Evolutionary conservation across 2,797 vertebrate genomes (phyloP).

Genomic region (Semotilus atromaculatus): DNA sequence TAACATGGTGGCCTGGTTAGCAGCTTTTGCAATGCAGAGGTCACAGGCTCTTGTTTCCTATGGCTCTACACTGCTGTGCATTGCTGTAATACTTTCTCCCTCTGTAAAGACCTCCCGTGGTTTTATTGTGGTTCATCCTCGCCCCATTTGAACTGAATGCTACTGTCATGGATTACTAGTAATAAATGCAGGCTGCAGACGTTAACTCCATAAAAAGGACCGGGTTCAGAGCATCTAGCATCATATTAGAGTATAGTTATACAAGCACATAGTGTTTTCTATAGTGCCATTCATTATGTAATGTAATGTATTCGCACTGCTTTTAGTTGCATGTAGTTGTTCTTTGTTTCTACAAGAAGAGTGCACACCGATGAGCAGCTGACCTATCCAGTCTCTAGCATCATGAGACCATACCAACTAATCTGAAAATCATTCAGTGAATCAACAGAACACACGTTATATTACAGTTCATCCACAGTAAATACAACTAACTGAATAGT

Average conservation of each 20-base stretch:
- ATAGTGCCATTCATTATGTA: not conserved
- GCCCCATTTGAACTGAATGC: conserved; percentile 21
- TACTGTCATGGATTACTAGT: conserved; percentile 21
- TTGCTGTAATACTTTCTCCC: conserved; percentile 25
- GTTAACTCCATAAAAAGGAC: not conserved
- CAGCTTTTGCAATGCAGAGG: conserved; percentile 53
- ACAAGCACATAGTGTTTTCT: not conserved
- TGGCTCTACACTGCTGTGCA: conserved; percentile 24
- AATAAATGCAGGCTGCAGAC: not conserved
- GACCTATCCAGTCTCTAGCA: not conserved
- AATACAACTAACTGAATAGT: not conserved
- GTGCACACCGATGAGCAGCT: not conserved
- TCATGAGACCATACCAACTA: not conserved
- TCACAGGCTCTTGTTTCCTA: conserved; percentile 46
- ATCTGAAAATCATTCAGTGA: not conserved
- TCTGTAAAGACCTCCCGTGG: conserved; percentile 33
- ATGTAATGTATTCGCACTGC: not conserved
- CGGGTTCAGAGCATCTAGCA: not conserved
- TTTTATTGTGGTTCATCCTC: conserved; percentile 44
- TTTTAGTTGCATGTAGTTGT: not conserved
- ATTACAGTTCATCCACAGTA: not conserved
- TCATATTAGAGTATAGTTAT: not conserved
- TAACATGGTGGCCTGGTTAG: conserved; percentile 45
- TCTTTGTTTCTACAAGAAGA: not conserved
- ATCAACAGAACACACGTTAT: not conserved